These are phyloP conservation scores for Lysandra coridon DNA, from an alignment of 2,888 invertebrate species.

Conservation along the genomic window DNA sequence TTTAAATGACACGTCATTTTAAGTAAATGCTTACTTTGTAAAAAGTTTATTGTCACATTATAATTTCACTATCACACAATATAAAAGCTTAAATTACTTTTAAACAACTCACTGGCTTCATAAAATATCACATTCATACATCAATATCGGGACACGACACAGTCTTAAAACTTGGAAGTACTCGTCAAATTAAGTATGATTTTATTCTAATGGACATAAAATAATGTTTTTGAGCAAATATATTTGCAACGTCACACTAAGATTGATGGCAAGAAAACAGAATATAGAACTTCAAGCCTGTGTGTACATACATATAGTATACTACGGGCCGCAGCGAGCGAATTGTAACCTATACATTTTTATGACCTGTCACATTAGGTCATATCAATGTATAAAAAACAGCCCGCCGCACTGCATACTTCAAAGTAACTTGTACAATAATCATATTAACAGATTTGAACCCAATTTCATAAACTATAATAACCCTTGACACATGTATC, in stretches of 20 bases:
- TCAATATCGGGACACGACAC: background rate
- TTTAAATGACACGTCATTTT: background rate
- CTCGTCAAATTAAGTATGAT: background rate
- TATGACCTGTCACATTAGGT: background rate
- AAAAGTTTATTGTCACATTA: conserved; percentile 7
- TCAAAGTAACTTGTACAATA: background rate
- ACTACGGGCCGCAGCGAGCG: too few relatives aligned
- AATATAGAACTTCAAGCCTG: background rate
- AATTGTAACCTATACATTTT: background rate
- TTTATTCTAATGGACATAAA: background rate
- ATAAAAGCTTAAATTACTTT: background rate
- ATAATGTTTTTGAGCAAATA: conserved; percentile 8
- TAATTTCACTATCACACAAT: background rate
- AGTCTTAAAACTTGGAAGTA: background rate
- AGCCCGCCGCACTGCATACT: too few relatives aligned
- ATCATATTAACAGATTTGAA: too few relatives aligned
- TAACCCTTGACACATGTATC: background rate
- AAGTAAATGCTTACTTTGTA: background rate
- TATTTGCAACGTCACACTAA: background rate
- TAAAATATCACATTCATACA: conserved; percentile 6
- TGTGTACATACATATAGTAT: too few relatives aligned
- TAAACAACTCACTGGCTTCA: background rate
- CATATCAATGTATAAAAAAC: background rate
- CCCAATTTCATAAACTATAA: background rate
- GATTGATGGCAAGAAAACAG: background rate